These are phyloP conservation scores for Gymnodraco acuticeps DNA, from an alignment of 2,797 vertebrate genomes.

Conservation along the genomic window DNA sequence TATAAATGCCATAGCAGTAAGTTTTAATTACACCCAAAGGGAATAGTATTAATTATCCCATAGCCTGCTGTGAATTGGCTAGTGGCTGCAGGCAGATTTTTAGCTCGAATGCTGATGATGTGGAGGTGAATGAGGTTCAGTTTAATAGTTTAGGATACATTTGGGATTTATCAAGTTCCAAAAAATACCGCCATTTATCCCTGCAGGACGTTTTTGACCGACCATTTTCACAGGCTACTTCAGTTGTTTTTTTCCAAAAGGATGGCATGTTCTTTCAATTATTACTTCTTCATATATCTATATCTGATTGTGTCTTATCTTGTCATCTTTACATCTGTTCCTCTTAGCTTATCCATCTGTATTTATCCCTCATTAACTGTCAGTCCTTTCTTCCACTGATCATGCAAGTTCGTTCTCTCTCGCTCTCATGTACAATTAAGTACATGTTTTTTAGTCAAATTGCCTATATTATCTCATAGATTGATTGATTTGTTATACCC, in stretches of 20 bases:
- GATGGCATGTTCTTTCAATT: constrained; percentile 37
- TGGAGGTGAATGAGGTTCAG: constrained; percentile 53
- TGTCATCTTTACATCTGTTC: constrained; percentile 60
- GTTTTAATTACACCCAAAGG: constrained; percentile 87
- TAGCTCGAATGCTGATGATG: constrained; percentile 74
- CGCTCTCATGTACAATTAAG: constrained; percentile 20
- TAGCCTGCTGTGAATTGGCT: constrained; percentile 71
- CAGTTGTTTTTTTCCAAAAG: constrained; percentile 24
- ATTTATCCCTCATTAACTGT: constrained; percentile 49
- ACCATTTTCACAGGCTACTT: constrained; percentile 37
- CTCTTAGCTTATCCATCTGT: constrained; percentile 52
- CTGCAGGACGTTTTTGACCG: constrained; percentile 29
- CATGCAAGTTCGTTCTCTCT: constrained; percentile 8
- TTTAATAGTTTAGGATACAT: constrained; percentile 57
- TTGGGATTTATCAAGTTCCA: constrained; percentile 59
- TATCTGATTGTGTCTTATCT: constrained; percentile 43
- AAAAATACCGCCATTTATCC: constrained; percentile 39
- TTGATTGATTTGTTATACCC: constrained; percentile 52
- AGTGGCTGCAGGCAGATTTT: constrained; percentile 64
- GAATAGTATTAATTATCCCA: constrained; percentile 83
- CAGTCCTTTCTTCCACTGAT: constrained; percentile 35
- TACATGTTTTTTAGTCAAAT: constrained; percentile 31
- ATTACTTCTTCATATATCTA: constrained; percentile 44
- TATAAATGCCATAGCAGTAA: constrained; percentile 75
- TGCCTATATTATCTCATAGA: constrained; percentile 56